These are phyloP conservation scores for Elanus axillaris DNA, from an alignment of 2,113 vertebrate genomes.

Conservation along the genomic window DNA sequence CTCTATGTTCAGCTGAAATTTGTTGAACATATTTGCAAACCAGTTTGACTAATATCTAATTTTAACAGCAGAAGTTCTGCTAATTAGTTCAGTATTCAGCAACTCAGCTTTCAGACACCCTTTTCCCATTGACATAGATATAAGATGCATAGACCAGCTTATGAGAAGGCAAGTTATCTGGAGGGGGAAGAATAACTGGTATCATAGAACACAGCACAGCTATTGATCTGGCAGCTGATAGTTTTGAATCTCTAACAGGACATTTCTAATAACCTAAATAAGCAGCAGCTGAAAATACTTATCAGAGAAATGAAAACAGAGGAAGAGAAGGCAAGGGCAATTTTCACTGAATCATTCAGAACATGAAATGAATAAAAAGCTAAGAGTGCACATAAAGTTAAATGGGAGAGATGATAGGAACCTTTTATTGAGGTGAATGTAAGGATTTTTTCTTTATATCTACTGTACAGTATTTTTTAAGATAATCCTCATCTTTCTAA, in stretches of 20 bases:
- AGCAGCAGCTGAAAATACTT: not conserved
- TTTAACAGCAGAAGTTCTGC: conserved; percentile 25
- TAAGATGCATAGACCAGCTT: not conserved
- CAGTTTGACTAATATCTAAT: conserved; percentile 12
- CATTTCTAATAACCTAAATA: not conserved
- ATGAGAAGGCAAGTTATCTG: not conserved
- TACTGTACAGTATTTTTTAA: not conserved
- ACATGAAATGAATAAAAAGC: not conserved
- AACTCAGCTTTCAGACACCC: not conserved
- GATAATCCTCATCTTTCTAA: not conserved
- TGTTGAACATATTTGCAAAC: not conserved
- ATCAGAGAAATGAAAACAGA: not conserved
- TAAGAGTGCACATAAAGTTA: not conserved
- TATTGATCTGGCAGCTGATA: not conserved
- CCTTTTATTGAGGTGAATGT: not conserved
- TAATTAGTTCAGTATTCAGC: conserved; percentile 34
- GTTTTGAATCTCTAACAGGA: not conserved
- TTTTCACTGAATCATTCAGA: not conserved
- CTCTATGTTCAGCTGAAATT: not conserved
- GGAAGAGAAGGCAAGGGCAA: not conserved
- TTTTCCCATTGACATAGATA: not conserved
- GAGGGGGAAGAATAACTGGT: not conserved
- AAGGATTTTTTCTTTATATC: not conserved
- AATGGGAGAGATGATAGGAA: not conserved
- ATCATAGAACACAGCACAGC: not conserved